These are phyloP conservation scores for Agelaius phoeniceus DNA, from an alignment of 2,113 vertebrate species.

Conservation along the genomic window DNA sequence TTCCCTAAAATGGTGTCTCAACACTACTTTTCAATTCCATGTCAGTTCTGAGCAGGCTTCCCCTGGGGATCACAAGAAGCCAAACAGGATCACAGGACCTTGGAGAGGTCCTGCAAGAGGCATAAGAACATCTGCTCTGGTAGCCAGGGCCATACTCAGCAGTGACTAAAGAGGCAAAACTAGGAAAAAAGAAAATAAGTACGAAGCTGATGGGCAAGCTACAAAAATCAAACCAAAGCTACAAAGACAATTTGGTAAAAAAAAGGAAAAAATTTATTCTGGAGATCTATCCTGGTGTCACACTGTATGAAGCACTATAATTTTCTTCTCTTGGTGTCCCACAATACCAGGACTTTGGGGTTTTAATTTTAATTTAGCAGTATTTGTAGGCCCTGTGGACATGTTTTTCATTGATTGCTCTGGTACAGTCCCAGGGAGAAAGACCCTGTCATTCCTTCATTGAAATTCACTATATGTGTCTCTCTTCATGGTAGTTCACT, in stretches of 20 bases:
- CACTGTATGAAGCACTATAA: rapidly evolving
- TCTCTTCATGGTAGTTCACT: not conserved
- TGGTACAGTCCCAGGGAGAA: not conserved
- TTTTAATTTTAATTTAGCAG: not conserved
- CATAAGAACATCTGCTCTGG: not conserved
- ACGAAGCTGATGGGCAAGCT: not conserved
- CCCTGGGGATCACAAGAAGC: not conserved
- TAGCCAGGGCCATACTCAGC: not conserved
- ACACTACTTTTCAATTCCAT: not conserved
- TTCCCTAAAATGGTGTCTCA: not conserved
- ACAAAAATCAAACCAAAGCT: not conserved
- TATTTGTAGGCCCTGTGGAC: not conserved
- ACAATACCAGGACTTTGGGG: not conserved
- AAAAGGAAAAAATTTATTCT: not conserved
- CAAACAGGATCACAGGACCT: not conserved
- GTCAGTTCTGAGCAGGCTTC: not conserved
- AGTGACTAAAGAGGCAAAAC: not conserved
- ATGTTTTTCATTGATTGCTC: not conserved
- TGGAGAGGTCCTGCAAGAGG: not conserved
- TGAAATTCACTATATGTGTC: not conserved
- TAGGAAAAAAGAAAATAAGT: not conserved
- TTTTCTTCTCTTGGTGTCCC: not conserved
- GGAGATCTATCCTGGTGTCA: not conserved
- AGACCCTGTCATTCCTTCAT: not conserved
- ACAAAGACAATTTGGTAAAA: not conserved